Evolutionary conservation across 2,113 vertebrate species (phyloP).

Genomic region (Trematomus loennbergii): DNA sequence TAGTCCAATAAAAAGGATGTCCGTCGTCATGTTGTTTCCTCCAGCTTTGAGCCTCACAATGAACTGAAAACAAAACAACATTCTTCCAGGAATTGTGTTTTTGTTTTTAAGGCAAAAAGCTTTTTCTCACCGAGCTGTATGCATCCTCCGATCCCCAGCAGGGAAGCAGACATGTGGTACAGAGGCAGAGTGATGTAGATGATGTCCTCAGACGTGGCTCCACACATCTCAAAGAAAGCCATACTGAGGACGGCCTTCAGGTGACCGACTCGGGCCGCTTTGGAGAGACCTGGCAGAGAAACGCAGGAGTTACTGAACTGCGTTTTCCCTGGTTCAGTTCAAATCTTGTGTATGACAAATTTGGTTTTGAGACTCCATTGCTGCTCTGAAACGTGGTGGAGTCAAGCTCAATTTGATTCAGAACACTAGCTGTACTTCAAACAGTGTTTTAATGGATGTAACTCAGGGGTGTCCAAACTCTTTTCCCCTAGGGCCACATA

Average conservation of each 20-base stretch:
- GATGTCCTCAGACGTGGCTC: conserved; percentile 84
- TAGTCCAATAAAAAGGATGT: conserved; percentile 5
- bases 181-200: conserved; percentile 92
- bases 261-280: conserved; percentile 91
- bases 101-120: too few relatives aligned
- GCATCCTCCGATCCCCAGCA: conserved; percentile 93
- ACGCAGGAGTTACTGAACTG: not conserved
- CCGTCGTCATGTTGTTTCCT: not conserved
- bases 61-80: not conserved
- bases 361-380: not conserved
- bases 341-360: not conserved
- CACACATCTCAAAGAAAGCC: conserved; percentile 87
- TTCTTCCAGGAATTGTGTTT: conserved; percentile 44
- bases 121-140: conserved; percentile 88
- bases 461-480: too few relatives aligned
- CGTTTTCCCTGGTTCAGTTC: not conserved
- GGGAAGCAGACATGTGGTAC: conserved; percentile 92
- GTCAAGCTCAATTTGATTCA: not conserved
- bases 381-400: not conserved
- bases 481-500: too few relatives aligned
- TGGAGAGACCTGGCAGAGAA: conserved; percentile 87
- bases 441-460: too few relatives aligned
- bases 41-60: not conserved
- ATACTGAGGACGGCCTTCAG: conserved; percentile 86
- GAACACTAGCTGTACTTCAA: not conserved